These are phyloP conservation scores for Plebejus anna DNA, from an alignment of 2,888 invertebrate species.

Conservation along the genomic window DNA sequence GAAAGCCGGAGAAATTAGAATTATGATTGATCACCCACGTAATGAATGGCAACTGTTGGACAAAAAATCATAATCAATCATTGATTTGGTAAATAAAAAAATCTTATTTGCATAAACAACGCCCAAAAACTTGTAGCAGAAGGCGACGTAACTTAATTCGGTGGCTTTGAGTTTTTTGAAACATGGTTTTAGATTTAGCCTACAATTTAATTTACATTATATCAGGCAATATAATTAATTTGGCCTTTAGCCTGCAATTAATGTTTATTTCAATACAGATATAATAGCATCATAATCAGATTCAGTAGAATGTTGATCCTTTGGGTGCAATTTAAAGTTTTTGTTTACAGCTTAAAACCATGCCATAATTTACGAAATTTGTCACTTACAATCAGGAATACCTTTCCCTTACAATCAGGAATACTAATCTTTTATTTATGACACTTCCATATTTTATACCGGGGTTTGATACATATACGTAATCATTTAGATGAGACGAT, in stretches of 20 bases:
- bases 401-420: slow-evolving; percentile 11
- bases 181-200: too few relatives aligned
- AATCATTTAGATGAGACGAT: neutral
- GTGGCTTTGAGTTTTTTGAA: neutral
- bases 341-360: slow-evolving; percentile 18
- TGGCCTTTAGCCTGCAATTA: neutral
- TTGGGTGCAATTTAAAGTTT: slow-evolving; percentile 45
- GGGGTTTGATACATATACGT: neutral
- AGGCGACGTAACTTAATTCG: neutral
- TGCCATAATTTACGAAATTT: slow-evolving; percentile 23
- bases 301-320: slow-evolving; percentile 46
- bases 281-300: neutral
- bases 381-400: neutral
- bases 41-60: slow-evolving; percentile 20
- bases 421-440: slow-evolving; percentile 26
- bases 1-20: slow-evolving; percentile 22
- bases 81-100: slow-evolving; percentile 22
- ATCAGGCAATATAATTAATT: neutral
- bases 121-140: slow-evolving; percentile 4
- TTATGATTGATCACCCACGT: slow-evolving; percentile 22
- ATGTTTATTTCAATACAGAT: neutral
- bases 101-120: slow-evolving; percentile 17
- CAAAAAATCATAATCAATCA: slow-evolving; percentile 23
- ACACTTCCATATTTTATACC: neutral
- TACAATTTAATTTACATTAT: neutral